These are phyloP conservation scores for Drosophila quadrilineata DNA, from an alignment of 1,140 invertebrate species.

Conservation along the genomic window DNA sequence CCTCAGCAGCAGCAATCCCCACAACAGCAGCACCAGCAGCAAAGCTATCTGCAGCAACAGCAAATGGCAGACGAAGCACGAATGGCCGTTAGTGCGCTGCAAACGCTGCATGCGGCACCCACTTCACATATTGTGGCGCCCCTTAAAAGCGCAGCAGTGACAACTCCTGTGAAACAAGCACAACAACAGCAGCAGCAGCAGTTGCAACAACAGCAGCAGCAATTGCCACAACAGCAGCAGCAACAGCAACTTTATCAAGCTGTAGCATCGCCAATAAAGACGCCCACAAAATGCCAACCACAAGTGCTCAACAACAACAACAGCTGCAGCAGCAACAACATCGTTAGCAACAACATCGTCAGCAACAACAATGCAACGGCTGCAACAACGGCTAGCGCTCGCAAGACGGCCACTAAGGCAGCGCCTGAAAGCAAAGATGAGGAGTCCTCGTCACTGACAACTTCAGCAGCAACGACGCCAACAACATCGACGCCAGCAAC, in stretches of 20 bases:
- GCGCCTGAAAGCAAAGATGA: conserved; percentile 1
- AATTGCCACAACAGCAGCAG: conserved; percentile 1
- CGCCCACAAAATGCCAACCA: not conserved
- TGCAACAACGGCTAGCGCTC: too few species aligned
- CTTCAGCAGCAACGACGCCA: not conserved
- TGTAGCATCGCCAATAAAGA: not conserved
- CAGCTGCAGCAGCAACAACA: not conserved
- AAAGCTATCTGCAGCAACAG: conserved; percentile 35
- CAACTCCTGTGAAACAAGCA: conserved; percentile 6
- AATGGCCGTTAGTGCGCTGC: conserved; percentile 62
- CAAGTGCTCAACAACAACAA: conserved; percentile 2
- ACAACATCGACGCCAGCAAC: conserved; percentile 9
- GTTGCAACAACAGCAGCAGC: conserved; percentile 13
- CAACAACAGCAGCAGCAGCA: conserved; percentile 18
- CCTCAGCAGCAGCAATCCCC: conserved; percentile 21
- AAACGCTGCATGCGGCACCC: conserved; percentile 58
- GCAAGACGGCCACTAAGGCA: not conserved
- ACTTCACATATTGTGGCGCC: conserved; percentile 42
- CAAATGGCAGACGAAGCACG: conserved; percentile 61
- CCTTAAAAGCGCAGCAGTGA: conserved; percentile 32
- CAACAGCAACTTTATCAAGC: not conserved
- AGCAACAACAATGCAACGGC: not conserved
- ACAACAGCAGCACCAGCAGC: conserved; percentile 20
- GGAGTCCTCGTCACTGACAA: not conserved
- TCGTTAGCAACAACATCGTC: not conserved